phyloP scores from a whole-genome alignment of 2,113 vertebrate genomes.

The Callionymus lyra region DNA sequence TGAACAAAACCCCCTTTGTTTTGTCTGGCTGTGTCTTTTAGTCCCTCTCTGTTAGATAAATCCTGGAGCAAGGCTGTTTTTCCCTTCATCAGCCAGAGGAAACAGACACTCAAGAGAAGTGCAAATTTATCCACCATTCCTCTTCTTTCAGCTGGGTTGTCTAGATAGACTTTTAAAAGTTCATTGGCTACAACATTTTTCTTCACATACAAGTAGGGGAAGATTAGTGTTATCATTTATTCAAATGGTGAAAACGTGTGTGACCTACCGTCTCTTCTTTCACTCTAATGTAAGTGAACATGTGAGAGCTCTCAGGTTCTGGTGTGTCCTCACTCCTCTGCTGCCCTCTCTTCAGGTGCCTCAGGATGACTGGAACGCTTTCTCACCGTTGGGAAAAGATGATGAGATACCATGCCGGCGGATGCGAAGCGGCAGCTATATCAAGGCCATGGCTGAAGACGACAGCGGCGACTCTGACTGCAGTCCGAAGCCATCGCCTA shows the following conservation, averaged over 20 bases:
- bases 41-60: constrained; percentile 40
- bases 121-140: background rate
- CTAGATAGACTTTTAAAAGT: too few relatives aligned
- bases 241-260: too few relatives aligned
- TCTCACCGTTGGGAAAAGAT: constrained; percentile 78
- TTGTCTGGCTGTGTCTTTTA: constrained; percentile 23
- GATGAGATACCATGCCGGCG: constrained; percentile 86
- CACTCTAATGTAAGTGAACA: constrained; percentile 3
- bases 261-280: background rate
- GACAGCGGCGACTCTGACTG: constrained; percentile 88
- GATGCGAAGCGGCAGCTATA: constrained; percentile 96
- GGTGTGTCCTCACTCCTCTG: background rate
- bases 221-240: too few relatives aligned
- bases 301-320: background rate
- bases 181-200: too few relatives aligned
- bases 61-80: constrained; percentile 27
- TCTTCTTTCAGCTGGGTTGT: background rate
- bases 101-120: constrained; percentile 33
- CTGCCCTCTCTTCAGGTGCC: constrained; percentile 71
- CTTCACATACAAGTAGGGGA: too few relatives aligned
- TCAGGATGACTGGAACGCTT: constrained; percentile 84
- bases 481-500: constrained; percentile 87
- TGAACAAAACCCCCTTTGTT: constrained; percentile 50
- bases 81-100: constrained; percentile 41
- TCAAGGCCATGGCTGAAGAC: constrained; percentile 95